Percentiles rank a stretch among this genome's conserved stretches.
Evolutionary conservation across 2,797 vertebrate genomes (phyloP).

Genomic region (Simalia tracyae): DNA sequence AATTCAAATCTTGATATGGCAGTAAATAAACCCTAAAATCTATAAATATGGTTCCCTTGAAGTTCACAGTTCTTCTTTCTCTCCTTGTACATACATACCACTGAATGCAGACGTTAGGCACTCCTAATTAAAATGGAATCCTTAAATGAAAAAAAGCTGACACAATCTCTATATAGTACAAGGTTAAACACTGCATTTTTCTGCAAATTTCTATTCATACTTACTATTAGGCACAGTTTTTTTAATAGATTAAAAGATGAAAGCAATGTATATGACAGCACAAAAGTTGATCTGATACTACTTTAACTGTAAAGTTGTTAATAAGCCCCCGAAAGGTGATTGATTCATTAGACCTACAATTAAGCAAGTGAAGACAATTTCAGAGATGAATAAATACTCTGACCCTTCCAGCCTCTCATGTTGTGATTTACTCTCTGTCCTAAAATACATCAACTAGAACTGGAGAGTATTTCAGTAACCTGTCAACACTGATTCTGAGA

Average conservation of each 20-base stretch:
- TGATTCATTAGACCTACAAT: background rate
- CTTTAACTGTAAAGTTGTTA: background rate
- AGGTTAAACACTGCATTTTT: background rate
- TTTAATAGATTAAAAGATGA: background rate
- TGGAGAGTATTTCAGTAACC: background rate
- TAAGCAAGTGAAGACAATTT: too few relatives aligned
- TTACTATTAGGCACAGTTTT: background rate
- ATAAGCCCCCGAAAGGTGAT: background rate
- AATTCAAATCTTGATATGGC: conserved; percentile 38
- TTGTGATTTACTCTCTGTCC: too few relatives aligned
- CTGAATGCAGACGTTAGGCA: background rate
- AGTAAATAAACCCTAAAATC: conserved; percentile 61
- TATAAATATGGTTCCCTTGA: conserved; percentile 49
- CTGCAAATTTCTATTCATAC: background rate
- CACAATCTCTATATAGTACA: background rate
- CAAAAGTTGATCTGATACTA: background rate
- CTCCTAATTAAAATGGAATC: background rate
- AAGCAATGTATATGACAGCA: background rate
- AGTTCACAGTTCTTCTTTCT: conserved; percentile 51
- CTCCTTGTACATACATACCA: conserved; percentile 28
- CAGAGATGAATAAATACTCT: too few relatives aligned
- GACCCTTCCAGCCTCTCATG: too few relatives aligned
- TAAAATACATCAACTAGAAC: background rate
- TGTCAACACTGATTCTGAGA: background rate
- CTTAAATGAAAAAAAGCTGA: background rate